Evolutionary conservation across 2,888 invertebrate species (phyloP).

Genomic region (Pomacea canaliculata): DNA sequence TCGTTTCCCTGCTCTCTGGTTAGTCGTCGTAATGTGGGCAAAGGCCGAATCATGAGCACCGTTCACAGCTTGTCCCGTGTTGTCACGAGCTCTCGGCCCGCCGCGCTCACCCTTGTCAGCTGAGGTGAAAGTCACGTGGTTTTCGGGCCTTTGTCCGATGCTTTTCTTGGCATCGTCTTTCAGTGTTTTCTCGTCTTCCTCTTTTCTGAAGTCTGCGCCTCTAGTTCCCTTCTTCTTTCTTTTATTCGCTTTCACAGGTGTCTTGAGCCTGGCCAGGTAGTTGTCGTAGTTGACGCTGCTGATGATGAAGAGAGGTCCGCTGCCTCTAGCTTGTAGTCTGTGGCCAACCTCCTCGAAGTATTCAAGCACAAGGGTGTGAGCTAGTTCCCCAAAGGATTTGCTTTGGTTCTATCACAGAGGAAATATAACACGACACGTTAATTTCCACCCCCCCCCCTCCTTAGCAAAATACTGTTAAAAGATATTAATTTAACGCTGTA

Average conservation of each 20-base stretch:
- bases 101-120: too few species aligned
- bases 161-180: background rate
- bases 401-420: conserved; percentile 2
- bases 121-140: too few species aligned
- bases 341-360: conserved; percentile 6
- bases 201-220: too few species aligned
- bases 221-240: too few species aligned
- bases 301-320: conserved; percentile 11
- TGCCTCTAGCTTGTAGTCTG: background rate
- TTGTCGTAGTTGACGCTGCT: conserved; percentile 16
- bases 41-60: too few species aligned
- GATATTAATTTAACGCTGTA: background rate
- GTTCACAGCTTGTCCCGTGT: too few species aligned
- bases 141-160: too few species aligned
- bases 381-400: conserved; percentile 10
- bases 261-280: conserved; percentile 16
- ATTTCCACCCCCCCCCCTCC: background rate
- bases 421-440: background rate
- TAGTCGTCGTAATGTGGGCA: too few species aligned
- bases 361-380: conserved; percentile 19
- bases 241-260: background rate
- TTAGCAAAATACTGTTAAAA: background rate
- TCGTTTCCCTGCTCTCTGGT: too few species aligned
- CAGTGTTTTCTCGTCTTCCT: too few species aligned
- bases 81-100: too few species aligned